Conservation (phyloP, 2,888 invertebrate genomes). For the Sturmia bella region DNA sequence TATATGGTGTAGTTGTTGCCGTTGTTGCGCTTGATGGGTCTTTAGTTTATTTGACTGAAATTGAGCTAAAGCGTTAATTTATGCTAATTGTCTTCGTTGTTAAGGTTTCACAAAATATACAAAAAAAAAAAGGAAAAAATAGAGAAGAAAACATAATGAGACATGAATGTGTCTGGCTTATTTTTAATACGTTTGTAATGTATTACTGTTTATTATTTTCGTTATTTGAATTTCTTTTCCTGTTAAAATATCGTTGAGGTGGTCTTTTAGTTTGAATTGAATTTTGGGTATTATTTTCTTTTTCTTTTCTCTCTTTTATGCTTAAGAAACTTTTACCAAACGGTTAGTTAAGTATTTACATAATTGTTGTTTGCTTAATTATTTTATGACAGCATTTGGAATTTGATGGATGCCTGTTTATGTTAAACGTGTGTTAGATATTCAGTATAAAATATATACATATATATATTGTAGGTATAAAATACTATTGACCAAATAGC, state of each 20-base stretch:
- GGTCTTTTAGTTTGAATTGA: conserved; percentile 31
- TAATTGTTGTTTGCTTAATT: conserved; percentile 39
- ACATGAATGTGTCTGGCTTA: neutral
- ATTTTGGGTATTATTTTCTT: conserved; percentile 1
- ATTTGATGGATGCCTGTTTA: conserved; percentile 36
- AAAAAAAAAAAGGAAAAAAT: too few species aligned
- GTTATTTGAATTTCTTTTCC: conserved; percentile 35
- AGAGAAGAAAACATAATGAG: too few species aligned
- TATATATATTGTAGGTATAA: too few species aligned
- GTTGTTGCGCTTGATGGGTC: conserved; percentile 42
- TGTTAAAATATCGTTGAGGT: conserved; percentile 54
- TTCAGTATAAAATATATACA: conserved; percentile 7
- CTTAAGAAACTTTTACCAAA: conserved; percentile 17
- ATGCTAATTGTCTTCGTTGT: conserved; percentile 64
- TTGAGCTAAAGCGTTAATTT: conserved; percentile 62
- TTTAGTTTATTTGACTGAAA: conserved; percentile 43
- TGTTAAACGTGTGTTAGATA: neutral
- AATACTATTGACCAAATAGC: neutral
- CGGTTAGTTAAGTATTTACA: conserved; percentile 2
- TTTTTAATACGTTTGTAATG: neutral
- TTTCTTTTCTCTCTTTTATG: neutral
- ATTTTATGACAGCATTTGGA: conserved; percentile 35
- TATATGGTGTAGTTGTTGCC: neutral
- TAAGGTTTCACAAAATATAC: conserved; percentile 4
- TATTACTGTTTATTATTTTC: conserved; percentile 4